Base-by-base conservation (phyloP, 2,888 invertebrate species). In the Mesorhabditis sp. region DNA sequence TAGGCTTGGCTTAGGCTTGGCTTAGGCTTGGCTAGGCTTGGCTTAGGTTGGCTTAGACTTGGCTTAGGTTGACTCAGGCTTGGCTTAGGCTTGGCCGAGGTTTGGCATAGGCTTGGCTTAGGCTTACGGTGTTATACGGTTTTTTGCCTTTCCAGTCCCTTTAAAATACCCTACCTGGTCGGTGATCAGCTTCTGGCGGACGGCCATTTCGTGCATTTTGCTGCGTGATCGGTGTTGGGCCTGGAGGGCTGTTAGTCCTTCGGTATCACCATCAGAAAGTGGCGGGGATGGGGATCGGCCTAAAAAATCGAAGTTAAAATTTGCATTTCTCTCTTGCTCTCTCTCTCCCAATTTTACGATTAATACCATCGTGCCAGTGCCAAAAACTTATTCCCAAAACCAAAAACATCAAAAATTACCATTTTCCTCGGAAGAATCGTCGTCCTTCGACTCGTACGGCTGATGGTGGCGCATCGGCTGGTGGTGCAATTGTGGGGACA, bases 171-270 rank as follows among this genome's bases (percentile, higher is more conserved):
- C 61, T 44, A 85, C 85, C 80, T 85, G 85, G 67, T 84, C 83
- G 66, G 82, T 82, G 67, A 85, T 85, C 6, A 85, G 78, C 13
- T 79, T 78, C 66, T 83, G 82, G 65, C 79, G 75, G 15, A 85
- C 77, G 4, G 85, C 85, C 80, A 85, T 77, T 65, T 85, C 84
- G 75, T 85, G 85, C 83, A 85, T 85, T 71, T 85, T 85, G 66
- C 80, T 78, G 44, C 84, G 76, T 4, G 75, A 71, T 70, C 76
- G 76, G 62, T 76, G 67, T 66, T 77, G 77, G 58, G 74, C 74
- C 64, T 77, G 76, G 43, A 76, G 75, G 10, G 72, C 76, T 3
- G 74, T 71, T 5, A 76, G 68, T 62, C 76, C 74, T 61, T 66
- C 61, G 41, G 63, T 66, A 67, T 68, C 66, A n/a, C 73, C 68